Conservation (phyloP, 2,113 vertebrate genomes). For the Neotoma lepida region DNA sequence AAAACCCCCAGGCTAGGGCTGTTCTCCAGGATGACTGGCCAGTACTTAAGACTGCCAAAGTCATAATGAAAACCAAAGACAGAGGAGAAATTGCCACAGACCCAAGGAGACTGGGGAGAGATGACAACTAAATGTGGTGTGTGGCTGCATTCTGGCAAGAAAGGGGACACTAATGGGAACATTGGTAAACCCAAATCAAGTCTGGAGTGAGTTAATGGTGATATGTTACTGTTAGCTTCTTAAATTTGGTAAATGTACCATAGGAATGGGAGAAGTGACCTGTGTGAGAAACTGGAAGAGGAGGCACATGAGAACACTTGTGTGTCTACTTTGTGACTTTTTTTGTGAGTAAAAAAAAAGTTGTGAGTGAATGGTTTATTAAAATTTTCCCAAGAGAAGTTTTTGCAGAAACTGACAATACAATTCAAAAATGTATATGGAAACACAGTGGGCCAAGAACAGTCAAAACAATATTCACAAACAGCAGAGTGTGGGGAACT, state of each 20-base stretch:
- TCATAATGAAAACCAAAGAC: slow-evolving; percentile 48
- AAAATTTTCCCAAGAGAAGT: not conserved
- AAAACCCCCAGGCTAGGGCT: slow-evolving; percentile 25
- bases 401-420: slow-evolving; percentile 27
- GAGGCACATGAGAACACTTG: not conserved
- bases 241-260: slow-evolving; percentile 43
- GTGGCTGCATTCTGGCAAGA: not conserved
- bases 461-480: slow-evolving; percentile 13
- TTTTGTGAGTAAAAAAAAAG: not conserved
- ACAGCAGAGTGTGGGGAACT: not conserved
- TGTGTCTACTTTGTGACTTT: slow-evolving; percentile 7
- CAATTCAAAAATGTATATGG: slow-evolving; percentile 40
- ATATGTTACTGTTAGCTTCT: slow-evolving; percentile 51
- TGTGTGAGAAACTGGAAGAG: not conserved
- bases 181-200: slow-evolving; percentile 58
- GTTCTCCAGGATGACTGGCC: not conserved
- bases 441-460: not conserved
- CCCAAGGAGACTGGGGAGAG: not conserved
- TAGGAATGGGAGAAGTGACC: not conserved
- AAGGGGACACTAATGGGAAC: slow-evolving; percentile 27
- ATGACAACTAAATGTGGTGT: not conserved
- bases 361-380: not conserved
- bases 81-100: not conserved
- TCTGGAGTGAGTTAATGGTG: slow-evolving; percentile 21
- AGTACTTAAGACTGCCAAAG: slow-evolving; percentile 32